Conservation (phyloP, 2,113 vertebrate genomes). For the Oreochromis niloticus region DNA sequence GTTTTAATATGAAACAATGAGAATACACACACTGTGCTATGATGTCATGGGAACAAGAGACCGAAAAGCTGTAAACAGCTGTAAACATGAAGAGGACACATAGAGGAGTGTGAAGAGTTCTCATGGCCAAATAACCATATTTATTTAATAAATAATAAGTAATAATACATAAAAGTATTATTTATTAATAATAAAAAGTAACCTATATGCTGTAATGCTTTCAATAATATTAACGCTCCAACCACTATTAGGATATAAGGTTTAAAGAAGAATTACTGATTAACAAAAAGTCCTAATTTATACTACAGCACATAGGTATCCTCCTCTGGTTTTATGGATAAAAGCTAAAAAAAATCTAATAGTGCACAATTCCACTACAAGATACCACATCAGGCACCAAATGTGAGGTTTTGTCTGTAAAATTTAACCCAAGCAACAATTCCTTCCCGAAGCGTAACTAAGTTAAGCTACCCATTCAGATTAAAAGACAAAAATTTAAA, state of each 20-base stretch:
- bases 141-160: not conserved
- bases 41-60: conserved; percentile 19
- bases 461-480: not conserved
- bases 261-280: not conserved
- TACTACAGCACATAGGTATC: not conserved
- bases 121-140: not conserved
- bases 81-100: not conserved
- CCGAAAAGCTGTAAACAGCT: conserved; percentile 9
- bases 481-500: not conserved
- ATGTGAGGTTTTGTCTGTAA: not conserved
- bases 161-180: not conserved
- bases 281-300: not conserved
- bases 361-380: not conserved
- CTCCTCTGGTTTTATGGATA: not conserved
- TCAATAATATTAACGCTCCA: not conserved
- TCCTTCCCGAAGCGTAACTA: not conserved
- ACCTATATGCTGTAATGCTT: not conserved
- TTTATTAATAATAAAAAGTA: too few species aligned
- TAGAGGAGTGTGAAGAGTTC: not conserved
- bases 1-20: conserved; percentile 41
- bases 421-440: not conserved
- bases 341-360: not conserved
- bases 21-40: conserved; percentile 34
- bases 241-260: not conserved
- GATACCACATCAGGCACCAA: not conserved